Conservation (phyloP, 2,888 invertebrate species). For the Syritta pipiens region DNA sequence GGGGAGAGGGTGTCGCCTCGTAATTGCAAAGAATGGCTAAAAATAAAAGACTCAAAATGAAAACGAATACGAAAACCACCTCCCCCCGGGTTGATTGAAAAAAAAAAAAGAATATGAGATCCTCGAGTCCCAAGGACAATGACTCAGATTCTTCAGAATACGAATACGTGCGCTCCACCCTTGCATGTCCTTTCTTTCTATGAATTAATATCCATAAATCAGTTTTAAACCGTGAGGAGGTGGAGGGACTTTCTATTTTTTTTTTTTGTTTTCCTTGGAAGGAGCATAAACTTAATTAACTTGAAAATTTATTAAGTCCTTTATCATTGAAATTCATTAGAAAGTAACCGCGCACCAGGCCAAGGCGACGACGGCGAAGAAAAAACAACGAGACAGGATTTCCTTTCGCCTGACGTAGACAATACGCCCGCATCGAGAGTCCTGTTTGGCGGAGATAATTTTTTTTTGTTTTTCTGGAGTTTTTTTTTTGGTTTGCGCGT, state of each 20-base stretch:
- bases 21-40: conserved; percentile 19
- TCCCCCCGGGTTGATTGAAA: conserved; percentile 46
- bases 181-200: conserved; percentile 53
- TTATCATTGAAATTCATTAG: conserved; percentile 73
- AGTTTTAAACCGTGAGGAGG: conserved; percentile 46
- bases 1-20: too few relatives aligned
- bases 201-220: conserved; percentile 57
- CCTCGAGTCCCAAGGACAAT: conserved; percentile 60
- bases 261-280: conserved; percentile 30
- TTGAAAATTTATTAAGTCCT: conserved; percentile 77
- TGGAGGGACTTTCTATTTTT: conserved; percentile 14
- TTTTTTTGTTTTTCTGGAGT: too few relatives aligned
- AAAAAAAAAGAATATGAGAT: conserved; percentile 62
- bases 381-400: conserved; percentile 54
- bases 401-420: conserved; percentile 59
- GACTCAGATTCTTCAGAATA: conserved; percentile 44
- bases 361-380: conserved; percentile 21
- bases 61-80: neutral
- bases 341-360: conserved; percentile 56
- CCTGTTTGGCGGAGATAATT: conserved; percentile 62
- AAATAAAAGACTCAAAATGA: too few relatives aligned
- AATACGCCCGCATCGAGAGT: conserved; percentile 52
- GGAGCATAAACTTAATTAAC: conserved; percentile 75
- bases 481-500: neutral
- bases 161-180: conserved; percentile 47